A percentile compares a stretch with the other conserved stretches of the same genome.
Evolutionary conservation across 1,140 invertebrate species (phyloP).

Genomic region (Latrodectus geometricus): DNA sequence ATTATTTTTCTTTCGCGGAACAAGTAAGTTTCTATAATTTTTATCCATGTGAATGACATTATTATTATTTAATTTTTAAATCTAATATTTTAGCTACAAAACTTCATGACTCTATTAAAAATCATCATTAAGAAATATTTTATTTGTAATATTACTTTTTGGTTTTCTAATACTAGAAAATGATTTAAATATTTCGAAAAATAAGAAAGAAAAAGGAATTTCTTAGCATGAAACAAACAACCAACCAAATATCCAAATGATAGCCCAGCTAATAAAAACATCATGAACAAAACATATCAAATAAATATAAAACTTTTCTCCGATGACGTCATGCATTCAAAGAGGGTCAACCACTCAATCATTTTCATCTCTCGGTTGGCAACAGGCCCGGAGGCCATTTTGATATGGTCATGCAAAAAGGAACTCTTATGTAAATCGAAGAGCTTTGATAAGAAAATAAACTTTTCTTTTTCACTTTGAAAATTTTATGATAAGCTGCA

Average conservation of each 20-base stretch:
- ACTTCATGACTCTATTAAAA: no score
- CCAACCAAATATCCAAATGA: slow-evolving; percentile 38
- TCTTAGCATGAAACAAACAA: no score
- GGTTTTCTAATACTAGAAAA: no score
- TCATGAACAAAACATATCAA: slow-evolving; percentile 14
- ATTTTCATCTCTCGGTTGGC: slow-evolving; percentile 56
- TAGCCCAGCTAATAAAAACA: slow-evolving; percentile 49
- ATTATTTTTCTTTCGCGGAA: no score
- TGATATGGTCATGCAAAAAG: slow-evolving; percentile 23
- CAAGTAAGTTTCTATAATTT: no score
- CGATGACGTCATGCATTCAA: slow-evolving; percentile 58
- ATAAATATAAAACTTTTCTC: slow-evolving; percentile 45
- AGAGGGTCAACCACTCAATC: slow-evolving; percentile 58
- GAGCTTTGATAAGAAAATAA: neutral
- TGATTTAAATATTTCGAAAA: no score
- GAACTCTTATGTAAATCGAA: neutral
- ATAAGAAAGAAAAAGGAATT: no score
- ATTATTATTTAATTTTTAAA: no score
- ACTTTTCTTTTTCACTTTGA: neutral
- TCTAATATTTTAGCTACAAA: no score
- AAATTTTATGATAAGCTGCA: neutral
- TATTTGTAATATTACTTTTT: no score
- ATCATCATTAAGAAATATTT: no score
- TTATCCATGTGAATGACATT: no score
- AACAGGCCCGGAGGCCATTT: slow-evolving; percentile 44